Evolutionary conservation across 2,113 vertebrate species (phyloP), one percentile per base, ranked within the genome.

Genomic region (Myanophis thanlyinensis): DNA sequence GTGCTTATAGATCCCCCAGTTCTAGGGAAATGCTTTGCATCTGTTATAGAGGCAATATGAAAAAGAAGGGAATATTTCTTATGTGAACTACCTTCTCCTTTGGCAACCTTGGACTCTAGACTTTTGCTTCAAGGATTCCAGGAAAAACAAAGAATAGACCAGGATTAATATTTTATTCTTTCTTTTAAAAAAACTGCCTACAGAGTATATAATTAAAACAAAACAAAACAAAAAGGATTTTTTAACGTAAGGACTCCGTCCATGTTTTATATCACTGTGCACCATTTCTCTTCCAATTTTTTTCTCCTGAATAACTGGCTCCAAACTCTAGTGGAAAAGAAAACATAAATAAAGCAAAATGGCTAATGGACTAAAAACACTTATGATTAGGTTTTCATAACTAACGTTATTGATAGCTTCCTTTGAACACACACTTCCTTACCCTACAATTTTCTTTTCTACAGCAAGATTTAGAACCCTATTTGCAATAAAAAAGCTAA

Each of bases 331-430:
- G 93, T 95, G 95, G 97, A 97, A 96, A 96, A 96, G 95, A 95
- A 23, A 40, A 96, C 96, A 98, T 98, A 98, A 97, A 98, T 98
- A 98, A 98, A 97, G 88, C 4, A 73, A 96, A 97, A 97, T 95
- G 95, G 97, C 97, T 98, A 97, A 97, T 97, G 95, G 97, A 97
- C 97, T 97, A 96, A 98, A 98, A 98, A 96, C 97, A 97, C 96
- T 98, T 97, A 97, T 96, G 97, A 98, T 97, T 97, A 95, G 95
- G 96, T 98, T 98, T 98, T 98, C 97, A 96, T 98, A 98, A 97
- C 56, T 93, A 97, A 97, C 92, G 92, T 97, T 98, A 98, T 98
- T 97, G 97, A 97, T 97, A 94, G 95, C 95, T 96, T 96, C 96
- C 95, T 96, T 95, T 44, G 40, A 94, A 93, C 93, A 96, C 85